Base-by-base conservation (phyloP, 2,113 vertebrate species). In the Neotragus pygmaeus region DNA sequence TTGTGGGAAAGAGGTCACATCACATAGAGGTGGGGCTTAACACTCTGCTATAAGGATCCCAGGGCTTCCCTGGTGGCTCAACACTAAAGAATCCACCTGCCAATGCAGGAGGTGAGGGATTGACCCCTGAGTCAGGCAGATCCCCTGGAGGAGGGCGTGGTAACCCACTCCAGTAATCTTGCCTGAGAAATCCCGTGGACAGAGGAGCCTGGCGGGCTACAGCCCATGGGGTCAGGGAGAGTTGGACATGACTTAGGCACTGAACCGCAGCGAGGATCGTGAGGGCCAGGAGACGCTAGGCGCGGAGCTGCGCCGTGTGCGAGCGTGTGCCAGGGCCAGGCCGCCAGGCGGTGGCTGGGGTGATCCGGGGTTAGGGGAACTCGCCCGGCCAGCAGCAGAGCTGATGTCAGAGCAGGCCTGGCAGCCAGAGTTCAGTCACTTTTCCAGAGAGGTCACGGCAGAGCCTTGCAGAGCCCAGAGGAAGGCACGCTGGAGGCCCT, bases 101-200 rank as follows among this genome's bases (percentile, higher is more conserved):
- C 9, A 70, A 1, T 70, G n/a, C n/a, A 39, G n/a, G n/a, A 23
- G n/a, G 17, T 39, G 19, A 23, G n/a, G n/a, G 19, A 39, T 70
- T 70, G 66, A 70, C 12, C 66, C 66, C 10, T 23, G n/a, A 36
- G n/a, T 39, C n/a, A 70, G n/a, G 9, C 23, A 39, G 66, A 70
- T 2, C 2, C n/a, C 66, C 66, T 39, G n/a, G 66, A 39, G 66
- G n/a, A 70, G 19, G 19, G 10, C 0, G 2, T 70, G 23, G 21
- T 12, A 75, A 43, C 70, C 70, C 36, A 27, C 21, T 43, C 70
- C 2, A 73, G 6, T 43, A 43, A 13, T 3, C 36, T 73, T 43
- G 36, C 70, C 70, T 43, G 70, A 25, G 36, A 73, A 73, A 73
- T 73, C 36, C 70, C 3, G 0, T 75, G 23, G 2, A 75, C 36